These are phyloP conservation scores for Cyclophora albipunctata DNA, from an alignment of 2,888 invertebrate genomes.

Conservation along the genomic window DNA sequence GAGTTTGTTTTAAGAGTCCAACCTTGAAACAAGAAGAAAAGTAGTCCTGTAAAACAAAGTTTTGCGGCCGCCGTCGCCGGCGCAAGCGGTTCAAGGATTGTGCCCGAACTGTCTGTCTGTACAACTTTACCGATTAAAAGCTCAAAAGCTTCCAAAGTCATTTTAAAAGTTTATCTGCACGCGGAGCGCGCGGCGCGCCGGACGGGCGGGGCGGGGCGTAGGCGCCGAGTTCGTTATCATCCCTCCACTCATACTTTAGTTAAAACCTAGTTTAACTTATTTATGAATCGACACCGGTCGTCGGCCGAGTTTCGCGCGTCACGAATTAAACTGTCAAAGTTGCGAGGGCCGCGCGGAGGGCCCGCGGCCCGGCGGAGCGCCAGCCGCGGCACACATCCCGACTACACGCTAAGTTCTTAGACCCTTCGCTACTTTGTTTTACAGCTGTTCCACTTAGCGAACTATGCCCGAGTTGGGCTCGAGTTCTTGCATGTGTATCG, in stretches of 20 bases:
- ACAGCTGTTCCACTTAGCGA: slow-evolving; percentile 75
- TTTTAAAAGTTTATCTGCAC: slow-evolving; percentile 77
- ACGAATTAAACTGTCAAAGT: slow-evolving; percentile 65
- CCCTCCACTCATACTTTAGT: slow-evolving; percentile 64
- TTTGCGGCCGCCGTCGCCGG: slow-evolving; percentile 77
- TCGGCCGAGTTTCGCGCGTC: slow-evolving; percentile 38
- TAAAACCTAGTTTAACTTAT: slow-evolving; percentile 71
- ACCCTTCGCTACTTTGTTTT: slow-evolving; percentile 75
- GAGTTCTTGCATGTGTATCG: slow-evolving; percentile 75
- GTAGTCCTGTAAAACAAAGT: slow-evolving; percentile 78
- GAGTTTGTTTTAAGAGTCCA: slow-evolving; percentile 78
- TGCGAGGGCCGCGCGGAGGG: slow-evolving; percentile 25
- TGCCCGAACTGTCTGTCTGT: slow-evolving; percentile 76
- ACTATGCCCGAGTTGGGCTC: slow-evolving; percentile 74
- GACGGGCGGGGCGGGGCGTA: slow-evolving; percentile 42
- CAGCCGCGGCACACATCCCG: slow-evolving; percentile 44
- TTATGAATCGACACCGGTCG: slow-evolving; percentile 64
- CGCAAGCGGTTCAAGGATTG: slow-evolving; percentile 77
- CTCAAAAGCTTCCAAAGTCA: slow-evolving; percentile 78
- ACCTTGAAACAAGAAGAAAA: slow-evolving; percentile 78
- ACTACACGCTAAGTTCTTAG: slow-evolving; percentile 72
- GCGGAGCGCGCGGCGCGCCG: slow-evolving; percentile 51
- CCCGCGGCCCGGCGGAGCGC: slow-evolving; percentile 27
- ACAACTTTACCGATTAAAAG: slow-evolving; percentile 78
- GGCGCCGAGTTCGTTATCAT: slow-evolving; percentile 64